Percentiles rank a stretch among this genome's conserved stretches.
Evolutionary conservation across 2,113 vertebrate species (phyloP).

Genomic region (Odocoileus virginianus): DNA sequence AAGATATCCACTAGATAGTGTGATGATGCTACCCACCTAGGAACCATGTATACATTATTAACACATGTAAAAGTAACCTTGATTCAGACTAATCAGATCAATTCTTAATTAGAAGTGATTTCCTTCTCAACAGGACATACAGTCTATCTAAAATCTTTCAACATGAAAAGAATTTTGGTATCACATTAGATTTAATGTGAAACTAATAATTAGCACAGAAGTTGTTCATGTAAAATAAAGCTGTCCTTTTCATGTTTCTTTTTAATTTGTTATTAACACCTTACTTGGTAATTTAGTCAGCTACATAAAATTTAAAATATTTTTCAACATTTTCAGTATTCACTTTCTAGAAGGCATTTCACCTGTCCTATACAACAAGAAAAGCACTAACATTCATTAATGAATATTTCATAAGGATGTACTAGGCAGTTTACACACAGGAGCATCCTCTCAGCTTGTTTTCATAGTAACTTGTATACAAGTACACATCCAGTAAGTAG

Average conservation of each 20-base stretch:
- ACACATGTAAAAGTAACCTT: not conserved
- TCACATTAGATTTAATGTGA: not conserved
- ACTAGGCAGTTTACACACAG: not conserved
- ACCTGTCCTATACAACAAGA: not conserved
- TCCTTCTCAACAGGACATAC: slow-evolving; percentile 1
- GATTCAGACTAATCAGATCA: not conserved
- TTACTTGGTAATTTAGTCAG: not conserved
- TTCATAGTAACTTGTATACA: not conserved
- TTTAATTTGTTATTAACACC: not conserved
- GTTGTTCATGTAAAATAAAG: not conserved
- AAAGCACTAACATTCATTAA: not conserved
- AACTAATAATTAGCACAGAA: not conserved
- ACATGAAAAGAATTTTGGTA: slow-evolving; percentile 16
- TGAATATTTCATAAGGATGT: not conserved
- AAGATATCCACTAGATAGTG: not conserved
- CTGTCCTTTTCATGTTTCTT: not conserved
- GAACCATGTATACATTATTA: slow-evolving; percentile 22
- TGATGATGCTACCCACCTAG: not conserved
- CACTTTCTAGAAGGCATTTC: not conserved
- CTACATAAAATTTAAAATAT: slow-evolving; percentile 13
- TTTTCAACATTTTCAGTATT: slow-evolving; percentile 1
- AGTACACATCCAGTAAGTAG: not conserved
- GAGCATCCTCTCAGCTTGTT: not conserved
- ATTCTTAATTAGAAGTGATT: not conserved
- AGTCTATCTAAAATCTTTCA: not conserved